Conservation (phyloP, 23 tunicate genomes). For the Ciona savignyi region DNA sequence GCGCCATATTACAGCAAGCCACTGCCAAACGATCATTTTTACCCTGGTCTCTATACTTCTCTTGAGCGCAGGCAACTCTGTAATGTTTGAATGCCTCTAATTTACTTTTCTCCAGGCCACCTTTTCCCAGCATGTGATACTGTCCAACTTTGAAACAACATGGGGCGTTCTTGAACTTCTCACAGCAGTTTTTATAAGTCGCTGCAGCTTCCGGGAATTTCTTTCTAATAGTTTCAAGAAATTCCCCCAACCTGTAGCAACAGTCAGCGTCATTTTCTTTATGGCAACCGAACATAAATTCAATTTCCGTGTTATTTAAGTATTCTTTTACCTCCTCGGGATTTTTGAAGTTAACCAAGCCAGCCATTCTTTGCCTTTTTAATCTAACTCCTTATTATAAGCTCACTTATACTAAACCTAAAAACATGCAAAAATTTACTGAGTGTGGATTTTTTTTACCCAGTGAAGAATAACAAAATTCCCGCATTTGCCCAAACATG, state of each 20-base stretch:
- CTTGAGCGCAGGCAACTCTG: slow-evolving; percentile 43
- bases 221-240: slow-evolving; percentile 49
- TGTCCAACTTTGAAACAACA: slow-evolving; percentile 78
- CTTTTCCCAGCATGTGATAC: slow-evolving; percentile 62
- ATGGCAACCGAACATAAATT: slow-evolving; percentile 77
- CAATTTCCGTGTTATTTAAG: slow-evolving; percentile 66
- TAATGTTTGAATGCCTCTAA: slow-evolving; percentile 42
- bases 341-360: no score
- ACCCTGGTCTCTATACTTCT: slow-evolving; percentile 52
- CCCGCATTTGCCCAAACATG: no score
- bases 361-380: no score
- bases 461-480: no score
- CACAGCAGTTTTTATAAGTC: slow-evolving; percentile 48
- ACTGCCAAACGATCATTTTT: slow-evolving; percentile 69
- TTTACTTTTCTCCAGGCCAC: slow-evolving; percentile 19
- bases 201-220: slow-evolving; percentile 33
- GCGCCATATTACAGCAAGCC: slow-evolving; percentile 49
- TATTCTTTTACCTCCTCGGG: slow-evolving; percentile 74
- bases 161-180: slow-evolving; percentile 39
- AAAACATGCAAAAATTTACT: no score
- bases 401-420: no score
- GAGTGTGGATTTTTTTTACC: no score
- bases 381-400: no score
- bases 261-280: slow-evolving; percentile 65
- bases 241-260: slow-evolving; percentile 52